Evolutionary conservation across 2,113 vertebrate species (phyloP), one percentile per base, ranked within the genome.

Genomic region (Phyllopteryx taeniolatus): DNA sequence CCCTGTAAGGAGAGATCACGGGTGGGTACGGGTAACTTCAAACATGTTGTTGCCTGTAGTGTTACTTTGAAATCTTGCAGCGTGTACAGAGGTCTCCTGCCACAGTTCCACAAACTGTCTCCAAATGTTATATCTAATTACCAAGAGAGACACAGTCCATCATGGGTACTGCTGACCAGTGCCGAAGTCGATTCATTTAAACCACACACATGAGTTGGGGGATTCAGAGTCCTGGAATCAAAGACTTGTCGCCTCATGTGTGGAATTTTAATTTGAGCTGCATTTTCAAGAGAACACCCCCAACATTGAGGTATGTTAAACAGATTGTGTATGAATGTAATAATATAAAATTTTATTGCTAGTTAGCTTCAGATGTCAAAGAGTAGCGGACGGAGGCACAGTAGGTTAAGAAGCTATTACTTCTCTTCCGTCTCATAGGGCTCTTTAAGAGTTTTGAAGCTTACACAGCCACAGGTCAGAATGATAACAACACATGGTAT

Each of bases 361-460:
- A 33, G 49, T 9, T 11, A n/a, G 44, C 27, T 17, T 13, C 8
- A 61, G 56, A 74, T 61, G 27, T 72, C 5, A 17, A 17, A 31
- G 31, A 68, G 47, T 9, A 51, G 7, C 33, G 35, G 10, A 13
- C n/a, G 10, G 22, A 15, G 12, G 31, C 8, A 7, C 72, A 46
- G 67, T 42, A 59, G 78, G 81, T 74, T 80, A 69, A 77, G 64
- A 69, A 77, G 64, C 42, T 53, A 56, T 67, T 13, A 42, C 79
- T 86, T 79, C 74, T 60, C 67, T 53, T 78, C 15, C 60, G 76
- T 85, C 85, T 78, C 80, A 70, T 3, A 2, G 65, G 82, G 60
- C 79, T 81, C 79, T 85, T 86, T 83, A 77, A 82, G 81, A 70
- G 75, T 75, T 82, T 83, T 54, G 43, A 54, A 68, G 73, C 59